Evolutionary conservation across 2,797 vertebrate genomes (phyloP), one percentile per base, ranked within the genome.

Genomic region (Mycteria americana): DNA sequence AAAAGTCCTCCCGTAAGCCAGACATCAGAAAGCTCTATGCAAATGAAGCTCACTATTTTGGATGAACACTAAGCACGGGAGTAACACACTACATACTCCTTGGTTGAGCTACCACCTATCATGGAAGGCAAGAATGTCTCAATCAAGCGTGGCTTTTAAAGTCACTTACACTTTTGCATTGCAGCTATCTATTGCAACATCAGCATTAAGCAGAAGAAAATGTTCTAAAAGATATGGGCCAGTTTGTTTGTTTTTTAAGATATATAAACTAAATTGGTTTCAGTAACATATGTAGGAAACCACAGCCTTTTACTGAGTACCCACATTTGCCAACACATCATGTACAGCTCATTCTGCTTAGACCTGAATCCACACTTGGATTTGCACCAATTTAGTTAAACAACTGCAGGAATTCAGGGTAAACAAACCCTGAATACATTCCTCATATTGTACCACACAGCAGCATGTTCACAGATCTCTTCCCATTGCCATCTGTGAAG

Each of bases 341-440:
- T 5, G 19, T 57, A 84, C 6, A 93, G 27, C 27, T 87, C 50
- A 30, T 81, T 77, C 65, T 59, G 39, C 75, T 85, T 51, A 77
- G 78, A 77, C 50, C 92, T 37, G 78, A 74, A 92, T n/a, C 48
- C 30, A 70, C 13, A 18, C 51, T 63, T 92, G 70, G 48, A 87
- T 74, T 95, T 80, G 57, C 27, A 87, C 27, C 64, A 70, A 25
- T n/a, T 45, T 50, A 45, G 12, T 89, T 60, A 74, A 82, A 93
- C 68, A 82, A 72, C 67, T 91, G 51, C 75, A 86, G 23, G 64
- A 94, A 89, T 33, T 70, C 35, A 63, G 37, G 6, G 48, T 43
- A 92, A 94, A 92, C 68, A 93, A 85, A 77, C 21, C 17, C 67
- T 64, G 37, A 74, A 70, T 30, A 85, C 5, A n/a, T 63, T 91